These are phyloP conservation scores for Labrus mixtus DNA, from an alignment of 2,113 vertebrate species.

Conservation along the genomic window DNA sequence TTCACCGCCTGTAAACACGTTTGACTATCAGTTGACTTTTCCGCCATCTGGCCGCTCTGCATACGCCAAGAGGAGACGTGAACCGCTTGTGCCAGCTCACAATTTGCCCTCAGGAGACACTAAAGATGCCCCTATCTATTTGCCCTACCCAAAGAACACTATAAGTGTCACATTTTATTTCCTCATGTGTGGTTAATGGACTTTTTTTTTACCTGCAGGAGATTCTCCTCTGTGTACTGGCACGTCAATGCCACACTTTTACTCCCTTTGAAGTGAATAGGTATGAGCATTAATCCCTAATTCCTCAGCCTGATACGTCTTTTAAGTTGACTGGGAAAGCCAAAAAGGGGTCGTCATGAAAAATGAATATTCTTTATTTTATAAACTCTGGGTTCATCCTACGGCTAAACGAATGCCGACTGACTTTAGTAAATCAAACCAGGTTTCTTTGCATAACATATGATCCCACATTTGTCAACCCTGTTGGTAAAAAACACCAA, in stretches of 20 bases:
- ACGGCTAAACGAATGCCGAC: constrained; percentile 37
- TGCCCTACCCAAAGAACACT: constrained; percentile 4
- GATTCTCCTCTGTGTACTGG: constrained; percentile 43
- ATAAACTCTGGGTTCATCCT: constrained; percentile 27
- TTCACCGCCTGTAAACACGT: constrained; percentile 66
- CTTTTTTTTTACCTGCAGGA: constrained; percentile 28
- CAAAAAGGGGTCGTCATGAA: constrained; percentile 33
- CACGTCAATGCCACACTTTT: constrained; percentile 3
- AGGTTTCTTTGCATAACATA: constrained; percentile 12
- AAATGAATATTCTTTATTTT: constrained; percentile 37
- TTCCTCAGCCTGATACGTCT: constrained; percentile 36
- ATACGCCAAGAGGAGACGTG: constrained; percentile 34
- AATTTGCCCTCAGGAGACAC: constrained; percentile 45
- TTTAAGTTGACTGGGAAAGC: constrained; percentile 48
- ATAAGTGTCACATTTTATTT: constrained; percentile 53
- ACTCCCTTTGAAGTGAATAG: constrained; percentile 57
- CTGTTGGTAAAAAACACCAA: neutral
- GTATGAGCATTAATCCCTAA: constrained; percentile 47
- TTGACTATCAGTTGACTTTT: constrained; percentile 73
- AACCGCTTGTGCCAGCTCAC: constrained; percentile 30
- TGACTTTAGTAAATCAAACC: constrained; percentile 21
- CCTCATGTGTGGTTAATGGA: constrained; percentile 11
- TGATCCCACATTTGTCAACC: constrained; percentile 32
- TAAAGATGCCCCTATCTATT: constrained; percentile 34
- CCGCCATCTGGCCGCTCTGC: constrained; percentile 68